Base-by-base conservation (phyloP, 2,797 vertebrate genomes). In the Botia kubotai region DNA sequence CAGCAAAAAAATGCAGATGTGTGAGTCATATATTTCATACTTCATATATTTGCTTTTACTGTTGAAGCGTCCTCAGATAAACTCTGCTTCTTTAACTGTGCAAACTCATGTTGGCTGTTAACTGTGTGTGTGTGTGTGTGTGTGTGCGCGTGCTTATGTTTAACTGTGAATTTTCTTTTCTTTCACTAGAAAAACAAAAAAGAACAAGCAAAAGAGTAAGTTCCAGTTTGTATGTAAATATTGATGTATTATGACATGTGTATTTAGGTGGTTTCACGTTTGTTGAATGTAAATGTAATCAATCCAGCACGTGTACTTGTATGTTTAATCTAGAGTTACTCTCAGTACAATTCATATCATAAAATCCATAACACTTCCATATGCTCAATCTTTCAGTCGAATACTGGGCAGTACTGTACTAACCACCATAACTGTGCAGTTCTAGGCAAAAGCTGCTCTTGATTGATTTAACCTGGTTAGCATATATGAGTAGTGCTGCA, bases 191-290 rank as follows among this genome's bases (percentile, higher is more conserved):
- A 99, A 99, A 94, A 96, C 96, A 87, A 99, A 99, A 93, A 99
- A 99, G 95, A 99, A 98, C 93, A 99, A 99, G 91, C 97, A 97
- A 91, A 99, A 98, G 92, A 93, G 97, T 99, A 93, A 95, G 96
- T 90, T 72, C 4, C 39, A 36, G 65, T 2, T 83, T 23, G 3
- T 33, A 0, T 57, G 0, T 16, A 50, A 33, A 46, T 12, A 11
- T 8, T 26, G 2, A 29, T 55, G 16, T 19, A 21, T 58, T 36
- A 43, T 62, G 0, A 33, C 4, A 5, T 3, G 33, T 33, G 33
- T 6, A 52, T 65, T 5, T 5, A 14, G 13, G 5, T 4, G 2
- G 1, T 63, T 63, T 33, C 14, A 65, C 36, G 14, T 16, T 36
- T 33, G 33, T 33, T 33, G 33, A 33, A 5, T 33, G 33, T 33